These are phyloP conservation scores for Malurus splendens DNA, from an alignment of 2,797 vertebrate genomes.

Conservation along the genomic window DNA sequence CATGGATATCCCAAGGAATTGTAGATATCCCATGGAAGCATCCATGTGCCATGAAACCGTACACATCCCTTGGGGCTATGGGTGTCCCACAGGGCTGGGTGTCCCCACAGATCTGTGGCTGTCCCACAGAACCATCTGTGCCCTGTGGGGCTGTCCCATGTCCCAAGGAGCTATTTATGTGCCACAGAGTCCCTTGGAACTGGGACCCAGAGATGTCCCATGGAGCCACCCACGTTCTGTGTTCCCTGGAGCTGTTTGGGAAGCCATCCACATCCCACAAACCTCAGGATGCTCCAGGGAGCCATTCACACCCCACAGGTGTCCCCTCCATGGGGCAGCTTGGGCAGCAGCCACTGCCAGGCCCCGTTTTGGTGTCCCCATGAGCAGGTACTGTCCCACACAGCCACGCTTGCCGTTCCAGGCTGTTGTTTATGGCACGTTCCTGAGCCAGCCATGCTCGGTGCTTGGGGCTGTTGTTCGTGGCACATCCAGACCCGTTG, in stretches of 20 bases:
- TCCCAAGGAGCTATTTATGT: background rate
- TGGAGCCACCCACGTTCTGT: background rate
- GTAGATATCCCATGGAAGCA: background rate
- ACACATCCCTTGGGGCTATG: rapidly evolving
- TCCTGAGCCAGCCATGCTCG: rapidly evolving
- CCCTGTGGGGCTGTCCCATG: background rate
- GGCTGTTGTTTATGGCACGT: background rate
- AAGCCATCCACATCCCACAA: rapidly evolving
- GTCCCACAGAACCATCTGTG: background rate
- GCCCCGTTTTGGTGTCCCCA: background rate
- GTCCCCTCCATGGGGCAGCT: rapidly evolving
- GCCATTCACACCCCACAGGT: rapidly evolving
- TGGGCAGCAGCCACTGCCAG: background rate
- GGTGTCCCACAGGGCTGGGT: background rate
- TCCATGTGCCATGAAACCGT: background rate
- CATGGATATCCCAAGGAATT: background rate
- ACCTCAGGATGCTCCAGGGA: rapidly evolving
- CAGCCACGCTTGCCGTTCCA: rapidly evolving
- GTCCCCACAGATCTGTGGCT: background rate
- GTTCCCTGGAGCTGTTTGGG: background rate
- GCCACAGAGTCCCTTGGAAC: background rate
- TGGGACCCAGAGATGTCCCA: background rate
- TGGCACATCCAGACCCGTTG: background rate
- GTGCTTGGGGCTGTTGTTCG: background rate
- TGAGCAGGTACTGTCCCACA: too few species aligned